A percentile compares a stretch with the other conserved stretches of the same genome.
phyloP scores from a whole-genome alignment of 2,113 vertebrate species.

The Rutilus rutilus region DNA sequence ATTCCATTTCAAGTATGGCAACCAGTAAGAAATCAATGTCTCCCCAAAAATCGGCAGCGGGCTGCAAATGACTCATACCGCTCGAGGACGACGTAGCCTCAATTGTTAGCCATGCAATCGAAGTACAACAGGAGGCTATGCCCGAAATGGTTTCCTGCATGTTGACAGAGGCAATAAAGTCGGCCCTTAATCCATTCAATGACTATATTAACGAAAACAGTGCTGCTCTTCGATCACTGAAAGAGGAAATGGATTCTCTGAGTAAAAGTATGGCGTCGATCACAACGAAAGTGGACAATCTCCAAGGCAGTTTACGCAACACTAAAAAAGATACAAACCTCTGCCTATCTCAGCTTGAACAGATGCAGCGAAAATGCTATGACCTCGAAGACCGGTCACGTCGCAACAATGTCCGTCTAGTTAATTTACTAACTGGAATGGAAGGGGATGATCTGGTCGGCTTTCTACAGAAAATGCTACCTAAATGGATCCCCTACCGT shows the following conservation, averaged over 20 bases:
- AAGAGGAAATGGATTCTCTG: no score
- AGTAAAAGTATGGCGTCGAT: no score
- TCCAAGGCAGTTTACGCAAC: no score
- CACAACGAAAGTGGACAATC: no score
- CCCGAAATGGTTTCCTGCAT: no score
- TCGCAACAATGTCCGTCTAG: conserved; percentile 25
- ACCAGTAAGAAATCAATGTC: not conserved
- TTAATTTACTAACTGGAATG: conserved; percentile 13
- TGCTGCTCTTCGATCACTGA: no score
- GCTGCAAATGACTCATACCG: not conserved
- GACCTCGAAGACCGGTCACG: conserved; percentile 22
- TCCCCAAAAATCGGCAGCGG: not conserved
- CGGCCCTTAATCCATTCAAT: no score
- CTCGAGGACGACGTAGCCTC: not conserved
- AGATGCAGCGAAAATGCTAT: not conserved
- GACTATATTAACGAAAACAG: not conserved
- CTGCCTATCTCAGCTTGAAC: not conserved
- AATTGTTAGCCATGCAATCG: not conserved
- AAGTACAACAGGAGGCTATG: not conserved
- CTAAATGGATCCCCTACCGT: conserved; percentile 15
- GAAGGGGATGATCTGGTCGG: not conserved
- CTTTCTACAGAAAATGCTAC: conserved; percentile 14
- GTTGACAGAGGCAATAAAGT: no score
- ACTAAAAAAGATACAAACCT: not conserved
- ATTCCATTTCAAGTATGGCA: not conserved